Conservation (phyloP, 2,113 vertebrate species). For the Zosterops japonicus region DNA sequence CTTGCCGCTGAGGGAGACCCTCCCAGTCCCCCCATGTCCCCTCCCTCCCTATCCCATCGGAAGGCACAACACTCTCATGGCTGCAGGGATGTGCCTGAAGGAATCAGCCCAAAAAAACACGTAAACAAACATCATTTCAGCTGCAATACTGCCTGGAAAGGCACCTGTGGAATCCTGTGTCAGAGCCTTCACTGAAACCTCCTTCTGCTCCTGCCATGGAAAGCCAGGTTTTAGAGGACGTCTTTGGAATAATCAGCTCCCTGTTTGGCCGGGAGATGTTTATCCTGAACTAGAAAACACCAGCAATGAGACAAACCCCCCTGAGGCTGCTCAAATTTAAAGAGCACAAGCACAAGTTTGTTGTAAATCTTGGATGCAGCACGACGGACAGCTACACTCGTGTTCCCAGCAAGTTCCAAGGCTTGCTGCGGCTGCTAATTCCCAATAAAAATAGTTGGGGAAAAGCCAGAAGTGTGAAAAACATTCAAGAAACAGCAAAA, state of each 20-base stretch:
- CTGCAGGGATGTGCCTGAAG: neutral
- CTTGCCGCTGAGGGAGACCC: accelerated
- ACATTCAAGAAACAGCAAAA: accelerated
- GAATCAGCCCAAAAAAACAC: accelerated
- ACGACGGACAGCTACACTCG: accelerated
- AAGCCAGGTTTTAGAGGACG: neutral
- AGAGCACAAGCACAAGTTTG: neutral
- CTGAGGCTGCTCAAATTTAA: neutral
- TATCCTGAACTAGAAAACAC: neutral
- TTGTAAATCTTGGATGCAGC: neutral
- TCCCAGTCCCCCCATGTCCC: no score
- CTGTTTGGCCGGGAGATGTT: neutral
- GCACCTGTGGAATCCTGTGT: no score
- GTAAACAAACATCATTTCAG: neutral
- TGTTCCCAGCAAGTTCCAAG: neutral
- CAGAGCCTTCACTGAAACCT: neutral
- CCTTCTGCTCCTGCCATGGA: accelerated
- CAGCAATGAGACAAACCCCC: neutral
- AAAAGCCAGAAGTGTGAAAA: accelerated
- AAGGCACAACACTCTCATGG: neutral
- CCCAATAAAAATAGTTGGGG: no score
- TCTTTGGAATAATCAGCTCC: neutral
- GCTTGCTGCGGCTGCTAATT: neutral
- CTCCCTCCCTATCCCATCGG: accelerated
- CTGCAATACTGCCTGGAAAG: neutral